A percentile compares a stretch with the other conserved stretches of the same genome.
Conservation (phyloP, 2,888 invertebrate species). For the Vesta saturnalis region DNA sequence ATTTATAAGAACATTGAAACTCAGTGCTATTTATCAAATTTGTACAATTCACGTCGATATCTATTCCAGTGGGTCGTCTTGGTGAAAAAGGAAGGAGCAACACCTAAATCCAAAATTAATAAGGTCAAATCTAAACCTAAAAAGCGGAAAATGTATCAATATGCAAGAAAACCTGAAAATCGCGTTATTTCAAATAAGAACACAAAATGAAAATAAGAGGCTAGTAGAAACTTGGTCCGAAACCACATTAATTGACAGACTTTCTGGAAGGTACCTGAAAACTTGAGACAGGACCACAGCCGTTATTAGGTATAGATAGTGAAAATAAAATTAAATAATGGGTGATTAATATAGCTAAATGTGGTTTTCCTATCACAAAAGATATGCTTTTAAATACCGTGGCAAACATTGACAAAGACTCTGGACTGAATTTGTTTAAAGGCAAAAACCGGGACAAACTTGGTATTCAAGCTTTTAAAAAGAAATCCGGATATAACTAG, state of each 20-base stretch:
- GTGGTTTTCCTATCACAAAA: conserved; percentile 12
- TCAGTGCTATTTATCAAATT: conserved; percentile 1
- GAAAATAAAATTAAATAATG: conserved; percentile 7
- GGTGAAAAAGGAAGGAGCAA: too few relatives aligned
- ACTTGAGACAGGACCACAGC: conserved; percentile 11
- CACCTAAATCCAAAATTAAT: too few relatives aligned
- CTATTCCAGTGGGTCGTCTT: too few relatives aligned
- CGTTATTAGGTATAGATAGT: conserved; percentile 2
- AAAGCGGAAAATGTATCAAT: neutral
- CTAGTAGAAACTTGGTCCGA: conserved; percentile 1
- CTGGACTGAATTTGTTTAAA: conserved; percentile 5
- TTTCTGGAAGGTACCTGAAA: conserved; percentile 9
- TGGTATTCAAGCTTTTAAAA: neutral
- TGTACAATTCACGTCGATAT: too few relatives aligned
- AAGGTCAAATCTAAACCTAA: too few relatives aligned
- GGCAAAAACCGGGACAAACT: conserved; percentile 3
- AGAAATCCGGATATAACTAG: conserved; percentile 6
- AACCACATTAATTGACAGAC: conserved; percentile 4
- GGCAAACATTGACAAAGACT: neutral
- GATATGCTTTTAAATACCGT: conserved; percentile 7
- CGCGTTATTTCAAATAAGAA: conserved; percentile 2
- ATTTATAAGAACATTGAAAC: too few relatives aligned
- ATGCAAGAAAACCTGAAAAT: neutral
- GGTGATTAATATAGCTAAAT: conserved; percentile 12
- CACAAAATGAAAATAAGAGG: too few relatives aligned